These are phyloP conservation scores for Chromobotia macracanthus DNA, from an alignment of 2,797 vertebrate genomes.

Conservation along the genomic window DNA sequence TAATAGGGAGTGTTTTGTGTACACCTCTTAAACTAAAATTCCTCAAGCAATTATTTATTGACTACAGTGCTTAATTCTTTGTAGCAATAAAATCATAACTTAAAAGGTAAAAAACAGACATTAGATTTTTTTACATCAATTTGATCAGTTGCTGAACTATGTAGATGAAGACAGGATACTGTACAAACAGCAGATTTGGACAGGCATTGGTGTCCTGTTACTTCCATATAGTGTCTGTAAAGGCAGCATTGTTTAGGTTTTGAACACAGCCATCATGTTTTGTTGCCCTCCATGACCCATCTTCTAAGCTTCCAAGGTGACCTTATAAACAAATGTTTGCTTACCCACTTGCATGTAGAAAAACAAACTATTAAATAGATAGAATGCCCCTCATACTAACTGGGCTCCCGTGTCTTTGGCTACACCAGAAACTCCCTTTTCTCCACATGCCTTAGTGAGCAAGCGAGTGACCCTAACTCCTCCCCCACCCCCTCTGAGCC, in stretches of 20 bases:
- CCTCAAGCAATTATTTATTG: no score
- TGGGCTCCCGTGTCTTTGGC: constrained; percentile 93
- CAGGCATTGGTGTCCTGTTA: background rate
- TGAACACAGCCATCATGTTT: background rate
- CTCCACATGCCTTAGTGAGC: constrained; percentile 98
- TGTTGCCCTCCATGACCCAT: background rate
- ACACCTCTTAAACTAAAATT: no score
- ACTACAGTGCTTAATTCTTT: no score
- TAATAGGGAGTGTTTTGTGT: no score
- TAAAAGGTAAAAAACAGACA: no score
- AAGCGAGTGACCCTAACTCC: constrained; percentile 97
- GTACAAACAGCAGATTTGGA: background rate
- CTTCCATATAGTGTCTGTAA: background rate
- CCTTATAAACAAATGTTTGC: background rate
- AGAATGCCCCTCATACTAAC: constrained; percentile 84
- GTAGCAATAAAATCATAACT: no score
- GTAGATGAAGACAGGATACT: no score
- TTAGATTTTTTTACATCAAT: no score
- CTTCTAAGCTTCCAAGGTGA: constrained; percentile 5
- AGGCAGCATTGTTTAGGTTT: background rate
- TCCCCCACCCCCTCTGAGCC: constrained; percentile 95
- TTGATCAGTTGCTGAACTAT: no score
- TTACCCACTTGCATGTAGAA: constrained; percentile 16
- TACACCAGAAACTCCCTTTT: constrained; percentile 98
- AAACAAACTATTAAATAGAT: constrained; percentile 74